Evolutionary conservation across 1,140 invertebrate species (phyloP), one percentile per base, ranked within the genome.

Genomic region (Drosophila triauraria): DNA sequence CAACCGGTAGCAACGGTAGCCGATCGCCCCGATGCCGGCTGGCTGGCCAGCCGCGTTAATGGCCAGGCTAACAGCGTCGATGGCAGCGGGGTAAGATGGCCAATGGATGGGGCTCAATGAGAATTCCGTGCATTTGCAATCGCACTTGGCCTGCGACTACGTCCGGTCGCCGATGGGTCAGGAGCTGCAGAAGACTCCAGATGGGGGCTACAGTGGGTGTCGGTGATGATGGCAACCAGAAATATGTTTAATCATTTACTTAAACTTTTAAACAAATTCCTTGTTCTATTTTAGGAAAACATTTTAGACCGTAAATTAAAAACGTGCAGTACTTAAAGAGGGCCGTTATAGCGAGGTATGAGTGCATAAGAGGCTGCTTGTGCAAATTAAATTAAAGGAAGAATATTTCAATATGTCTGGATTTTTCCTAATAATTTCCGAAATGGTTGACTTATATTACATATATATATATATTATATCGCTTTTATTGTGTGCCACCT

Each of bases 91-190:
- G 20, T 23, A 30, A 12, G 25, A 23, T 40, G 54, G 61, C 67
- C 48, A 44, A 48, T 56, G 57, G 51, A 64, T 47, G 53, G 64
- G 80, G 77, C 84, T 78, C 78, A 90, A 90, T 85, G 85, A 82
- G 85, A 90, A 90, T 90, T 90, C 85, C 85, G 85, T 90, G 85
- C 85, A 90, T 90, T 90, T 90, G 85, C 85, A 85, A 90, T 90
- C 85, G 85, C 85, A 90, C 85, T 88, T 90, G 85, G 80, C 85
- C 76, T 51, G 86, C 78, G 63, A 67, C 56, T 79, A 81, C 85
- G 85, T 90, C 85, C 85, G 85, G 85, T 88, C 81, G 65, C 43
- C 63, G 67, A 57, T 83, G 83, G 82, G 72, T 82, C 63, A 85
- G 78, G 30, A 64, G 81, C 44, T 50, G 54, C 23, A 54, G 68